A percentile compares a stretch with the other conserved stretches of the same genome.
Conservation (phyloP, 2,797 vertebrate species). For the Hyperoplus lanceolatus region DNA sequence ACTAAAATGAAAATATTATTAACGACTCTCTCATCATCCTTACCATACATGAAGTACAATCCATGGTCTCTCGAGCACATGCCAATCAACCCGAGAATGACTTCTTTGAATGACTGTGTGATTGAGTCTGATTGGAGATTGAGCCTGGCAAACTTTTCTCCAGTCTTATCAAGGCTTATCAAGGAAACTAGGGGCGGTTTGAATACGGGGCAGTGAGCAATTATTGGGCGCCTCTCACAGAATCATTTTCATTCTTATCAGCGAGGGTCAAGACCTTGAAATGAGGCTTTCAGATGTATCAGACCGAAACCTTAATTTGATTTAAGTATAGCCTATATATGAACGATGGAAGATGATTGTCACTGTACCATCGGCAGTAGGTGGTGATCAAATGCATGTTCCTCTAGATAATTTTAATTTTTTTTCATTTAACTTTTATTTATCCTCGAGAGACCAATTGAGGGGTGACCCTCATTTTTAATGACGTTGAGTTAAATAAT, state of each 20-base stretch:
- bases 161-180: not conserved
- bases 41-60: not conserved
- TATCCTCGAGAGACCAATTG: too few relatives aligned
- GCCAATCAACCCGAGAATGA: not conserved
- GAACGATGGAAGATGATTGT: not conserved
- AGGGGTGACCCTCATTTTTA: too few relatives aligned
- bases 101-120: not conserved
- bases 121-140: constrained; percentile 17
- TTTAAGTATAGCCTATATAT: not conserved
- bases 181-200: not conserved
- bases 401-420: too few relatives aligned
- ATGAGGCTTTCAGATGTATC: not conserved
- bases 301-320: not conserved
- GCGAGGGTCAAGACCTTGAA: not conserved
- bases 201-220: not conserved
- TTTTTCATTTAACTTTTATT: too few relatives aligned
- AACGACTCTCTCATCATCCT: not conserved
- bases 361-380: not conserved
- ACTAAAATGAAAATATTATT: not conserved
- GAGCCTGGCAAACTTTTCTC: not conserved
- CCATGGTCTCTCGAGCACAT: not conserved
- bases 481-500: too few relatives aligned
- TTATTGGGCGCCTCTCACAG: not conserved
- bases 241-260: not conserved
- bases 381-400: too few relatives aligned